Base-by-base conservation (phyloP, 2,113 vertebrate species). In the Leptobrachium leishanense region DNA sequence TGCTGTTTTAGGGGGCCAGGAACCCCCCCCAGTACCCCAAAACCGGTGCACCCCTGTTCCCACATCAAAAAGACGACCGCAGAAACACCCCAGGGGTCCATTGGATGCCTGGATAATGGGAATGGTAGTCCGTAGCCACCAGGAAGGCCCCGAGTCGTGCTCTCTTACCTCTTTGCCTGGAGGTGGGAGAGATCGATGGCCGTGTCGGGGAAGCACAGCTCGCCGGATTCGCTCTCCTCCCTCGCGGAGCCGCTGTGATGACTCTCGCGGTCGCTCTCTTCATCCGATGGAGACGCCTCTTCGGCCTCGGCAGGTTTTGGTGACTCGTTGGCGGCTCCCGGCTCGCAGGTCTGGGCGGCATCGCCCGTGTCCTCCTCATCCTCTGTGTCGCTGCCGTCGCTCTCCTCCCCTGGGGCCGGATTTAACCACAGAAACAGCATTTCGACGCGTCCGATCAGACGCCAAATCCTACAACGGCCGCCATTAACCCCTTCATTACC, bases 181-280 rank as follows among this genome's bases (percentile, higher is more conserved):
- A 99, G 92, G 82, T 99, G 95, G 0, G 96, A 94, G 76, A 99
- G 90, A 53, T 97, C 94, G 20, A 99, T 98, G 2, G 91, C 87
- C 0, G 98, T 99, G 59, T 99, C 96, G 0, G 98, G 98, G 68
- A 96, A 99, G 84, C 82, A 85, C 62, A 96, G 59, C 39, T 15
- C 67, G n/a, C 72, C 81, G 59, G 79, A 81, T 43, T 84, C 88
- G 39, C 87, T 86, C 64, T 87, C 88, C 67, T 89, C 59, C 81
- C 81, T 94, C 62, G 2, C 75, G 31, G 70, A 66, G 1, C 79
- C 13, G 82, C 74, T 20, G 5, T 67, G 40, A 4, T 31, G 50
- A 39, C 8, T 4, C 40, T 12, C 50, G 8, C 11, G 5, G n/a
- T 79, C 77, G 11, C 77, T 79, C 9, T 57, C 71, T 69, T 72